Percentiles rank a stretch among this genome's conserved stretches.
Conservation (phyloP, 1,140 invertebrate genomes). For the Melipona quadrifasciata region DNA sequence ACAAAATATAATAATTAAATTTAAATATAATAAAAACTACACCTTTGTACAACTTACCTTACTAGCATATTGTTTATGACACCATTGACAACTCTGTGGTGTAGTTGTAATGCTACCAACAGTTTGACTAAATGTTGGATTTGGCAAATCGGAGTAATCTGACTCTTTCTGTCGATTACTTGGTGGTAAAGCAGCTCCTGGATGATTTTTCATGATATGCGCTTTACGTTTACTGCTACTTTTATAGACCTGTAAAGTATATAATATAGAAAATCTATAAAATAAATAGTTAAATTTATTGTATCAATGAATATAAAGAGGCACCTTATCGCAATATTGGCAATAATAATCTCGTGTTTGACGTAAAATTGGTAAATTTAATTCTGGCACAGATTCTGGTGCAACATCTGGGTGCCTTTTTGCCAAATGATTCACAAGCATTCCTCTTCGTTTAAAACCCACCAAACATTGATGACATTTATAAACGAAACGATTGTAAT, state of each 20-base stretch:
- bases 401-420: conserved; percentile 91
- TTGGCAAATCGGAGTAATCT: conserved; percentile 81
- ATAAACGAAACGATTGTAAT: conserved; percentile 90
- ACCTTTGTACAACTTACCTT: conserved; percentile 78
- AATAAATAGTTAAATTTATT: not conserved
- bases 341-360: conserved; percentile 92
- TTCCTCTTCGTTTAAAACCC: conserved; percentile 92
- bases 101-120: conserved; percentile 88
- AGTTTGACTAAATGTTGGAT: conserved; percentile 87
- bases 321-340: conserved; percentile 91
- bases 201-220: conserved; percentile 93
- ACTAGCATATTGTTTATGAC: conserved; percentile 92
- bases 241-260: conserved; percentile 86
- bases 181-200: conserved; percentile 87
- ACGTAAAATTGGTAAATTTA: conserved; percentile 91
- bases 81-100: conserved; percentile 90
- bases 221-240: conserved; percentile 92
- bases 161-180: conserved; percentile 83
- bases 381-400: conserved; percentile 89
- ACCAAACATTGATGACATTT: conserved; percentile 91
- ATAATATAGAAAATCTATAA: not conserved
- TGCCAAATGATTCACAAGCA: conserved; percentile 93
- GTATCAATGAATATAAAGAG: not conserved
- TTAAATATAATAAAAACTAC: not conserved
- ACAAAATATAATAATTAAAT: not conserved